Conservation (phyloP, 2,113 vertebrate genomes). For the Myanophis thanlyinensis region DNA sequence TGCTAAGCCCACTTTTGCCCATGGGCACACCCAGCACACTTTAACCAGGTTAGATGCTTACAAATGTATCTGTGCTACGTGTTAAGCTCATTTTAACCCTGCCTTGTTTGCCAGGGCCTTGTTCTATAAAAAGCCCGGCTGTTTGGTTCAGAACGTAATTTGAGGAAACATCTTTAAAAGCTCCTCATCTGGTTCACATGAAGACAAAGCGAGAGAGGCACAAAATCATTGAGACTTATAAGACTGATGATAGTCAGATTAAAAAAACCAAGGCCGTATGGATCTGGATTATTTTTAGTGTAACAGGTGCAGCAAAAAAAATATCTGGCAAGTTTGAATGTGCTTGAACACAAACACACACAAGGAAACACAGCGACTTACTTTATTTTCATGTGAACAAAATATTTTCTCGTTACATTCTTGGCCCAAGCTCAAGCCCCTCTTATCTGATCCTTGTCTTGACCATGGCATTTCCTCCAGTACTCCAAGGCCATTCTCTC, state of each 20-base stretch:
- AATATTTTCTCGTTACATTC: background rate
- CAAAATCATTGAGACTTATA: background rate
- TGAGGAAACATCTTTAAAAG: background rate
- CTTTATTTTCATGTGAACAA: background rate
- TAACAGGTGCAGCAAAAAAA: background rate
- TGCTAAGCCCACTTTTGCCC: background rate
- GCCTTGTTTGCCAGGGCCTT: background rate
- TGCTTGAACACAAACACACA: background rate
- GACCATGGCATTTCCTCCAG: background rate
- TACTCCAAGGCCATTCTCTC: background rate
- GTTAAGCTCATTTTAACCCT: background rate
- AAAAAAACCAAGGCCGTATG: background rate
- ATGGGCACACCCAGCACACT: background rate
- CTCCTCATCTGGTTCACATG: background rate
- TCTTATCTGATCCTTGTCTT: background rate
- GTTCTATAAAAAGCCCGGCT: background rate
- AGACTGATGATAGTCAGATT: background rate
- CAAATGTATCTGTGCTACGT: background rate
- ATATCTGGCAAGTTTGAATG: background rate
- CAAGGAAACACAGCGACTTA: background rate
- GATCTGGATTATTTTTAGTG: background rate
- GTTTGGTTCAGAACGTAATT: background rate
- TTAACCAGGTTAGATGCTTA: background rate
- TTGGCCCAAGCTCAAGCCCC: background rate
- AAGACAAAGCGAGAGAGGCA: background rate